Conservation (phyloP, 2,888 invertebrate species). For the Ceramica pisi region DNA sequence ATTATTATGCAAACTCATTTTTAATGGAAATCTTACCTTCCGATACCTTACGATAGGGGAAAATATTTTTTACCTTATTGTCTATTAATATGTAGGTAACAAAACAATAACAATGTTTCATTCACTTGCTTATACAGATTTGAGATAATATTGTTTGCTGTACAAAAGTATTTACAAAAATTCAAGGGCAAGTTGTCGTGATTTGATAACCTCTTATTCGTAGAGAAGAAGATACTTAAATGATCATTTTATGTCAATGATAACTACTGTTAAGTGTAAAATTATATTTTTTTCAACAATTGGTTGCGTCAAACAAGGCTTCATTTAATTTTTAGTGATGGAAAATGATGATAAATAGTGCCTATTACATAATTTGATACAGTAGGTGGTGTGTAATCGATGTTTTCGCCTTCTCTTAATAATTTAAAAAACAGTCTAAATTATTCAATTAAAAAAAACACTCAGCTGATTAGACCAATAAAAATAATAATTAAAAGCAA, state of each 20-base stretch:
- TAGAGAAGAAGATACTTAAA: constrained; percentile 35
- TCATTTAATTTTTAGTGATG: background rate
- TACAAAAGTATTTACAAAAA: constrained; percentile 25
- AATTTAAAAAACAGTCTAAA: background rate
- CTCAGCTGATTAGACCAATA: background rate
- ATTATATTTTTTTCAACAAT: constrained; percentile 17
- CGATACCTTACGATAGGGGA: too few species aligned
- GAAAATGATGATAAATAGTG: constrained; percentile 4
- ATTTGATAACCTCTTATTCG: constrained; percentile 47
- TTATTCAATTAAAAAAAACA: background rate
- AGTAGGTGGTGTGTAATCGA: background rate
- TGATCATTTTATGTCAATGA: constrained; percentile 20
- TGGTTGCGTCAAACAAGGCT: background rate
- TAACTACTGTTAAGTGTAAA: constrained; percentile 8
- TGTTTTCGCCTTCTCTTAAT: background rate
- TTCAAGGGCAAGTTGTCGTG: constrained; percentile 31
- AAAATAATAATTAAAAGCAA: constrained; percentile 2
- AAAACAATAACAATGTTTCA: constrained; percentile 1
- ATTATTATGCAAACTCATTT: too few species aligned
- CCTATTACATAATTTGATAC: constrained; percentile 14
- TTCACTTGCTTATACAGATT: constrained; percentile 11
- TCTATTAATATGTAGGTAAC: too few species aligned
- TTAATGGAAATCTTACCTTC: too few species aligned
- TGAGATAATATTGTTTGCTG: constrained; percentile 9
- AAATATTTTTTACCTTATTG: too few species aligned